Evolutionary conservation across 2,113 vertebrate species (phyloP), one percentile per base, ranked within the genome.

Genomic region (Corvus hawaiiensis): DNA sequence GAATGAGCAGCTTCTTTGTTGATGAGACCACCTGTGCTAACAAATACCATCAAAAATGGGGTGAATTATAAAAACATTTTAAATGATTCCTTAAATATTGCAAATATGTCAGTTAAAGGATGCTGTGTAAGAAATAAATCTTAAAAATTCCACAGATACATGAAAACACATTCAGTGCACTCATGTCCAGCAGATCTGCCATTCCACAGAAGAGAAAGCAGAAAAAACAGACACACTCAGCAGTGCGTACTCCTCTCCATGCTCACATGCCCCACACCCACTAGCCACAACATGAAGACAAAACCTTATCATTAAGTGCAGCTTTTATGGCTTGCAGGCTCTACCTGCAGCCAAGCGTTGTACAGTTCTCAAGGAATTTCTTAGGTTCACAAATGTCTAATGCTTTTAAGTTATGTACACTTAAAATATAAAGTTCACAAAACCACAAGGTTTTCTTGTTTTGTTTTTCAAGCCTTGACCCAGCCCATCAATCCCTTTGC

Each of bases 291-390:
- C 67, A 55, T 4, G 6, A 75, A 83, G 59, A 67, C 88, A 93
- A 94, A 91, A 55, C 75, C 85, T 90, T 83, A 90, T 83, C 92
- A 61, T 37, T 73, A 73, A 76, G 67, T 66, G 85, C 90, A 93
- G 59, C 37, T 80, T 86, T 58, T 59, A 79, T 30, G 59, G 59
- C 30, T 90, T 55, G 23, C 41, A 88, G 63, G 37, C 82, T 86
- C 58, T 55, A 46, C 37, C 62, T 80, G 51, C 58, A 80, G 61
- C 75, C 32, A 79, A 64, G 41, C 1, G 2, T 44, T n/a, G 6
- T 21, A 73, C 24, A 41, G 2, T 24, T 75, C 49, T 73, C 64
- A 63, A 84, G 37, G 30, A 87, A 88, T 59, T 89, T 32, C 51
- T 66, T 66, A 37, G 9, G 9, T 56, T 77, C 74, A 15, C 39